Base-by-base conservation (phyloP, 2,888 invertebrate species). In the Papilio gigon region DNA sequence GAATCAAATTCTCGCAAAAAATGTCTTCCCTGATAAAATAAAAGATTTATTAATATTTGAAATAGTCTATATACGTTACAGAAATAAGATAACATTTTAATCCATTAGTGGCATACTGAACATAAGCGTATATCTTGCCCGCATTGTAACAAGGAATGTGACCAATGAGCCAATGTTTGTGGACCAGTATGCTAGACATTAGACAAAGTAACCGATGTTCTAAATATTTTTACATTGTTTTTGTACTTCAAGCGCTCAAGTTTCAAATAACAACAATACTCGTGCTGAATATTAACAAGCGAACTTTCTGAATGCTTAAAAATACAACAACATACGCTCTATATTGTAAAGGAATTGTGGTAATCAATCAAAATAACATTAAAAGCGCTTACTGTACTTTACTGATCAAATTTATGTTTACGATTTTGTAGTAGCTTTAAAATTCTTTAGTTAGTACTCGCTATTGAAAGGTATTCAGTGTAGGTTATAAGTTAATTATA, bases 251-350 rank as follows among this genome's bases (percentile, higher is more conserved):
- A 20, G 42, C n/a, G 40, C 12, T 25, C 5, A 25, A 20, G 22
- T 25, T 56, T 74, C 80, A 79, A 78, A 75, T 84, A 83, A 79
- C 84, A 83, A 80, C 80, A 79, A 82, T 86, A 81, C 75, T 77
- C 79, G 79, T 77, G 74, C 78, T 78, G 84, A 84, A 85, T 83
- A 58, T 42, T 30, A 59, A 65, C 33, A 44, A 47, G 25, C 12
- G 82, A 82, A 78, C 73, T 75, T 75, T 75, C 59, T 78, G 77
- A 76, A 74, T 73, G 74, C 72, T 71, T 74, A 73, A 75, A 70
- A 33, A 69, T 67, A 67, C 70, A 70, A 69, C 69, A 61, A 58
- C 70, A 71, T 53, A 62, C 53, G 72, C 70, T 71, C 73, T 44
- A 73, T 42, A 69, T 74, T 65, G 64, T 20, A 66, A 70, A 22